Evolutionary conservation across 2,888 invertebrate genomes (phyloP).

Genomic region (Abscondita cerata): DNA sequence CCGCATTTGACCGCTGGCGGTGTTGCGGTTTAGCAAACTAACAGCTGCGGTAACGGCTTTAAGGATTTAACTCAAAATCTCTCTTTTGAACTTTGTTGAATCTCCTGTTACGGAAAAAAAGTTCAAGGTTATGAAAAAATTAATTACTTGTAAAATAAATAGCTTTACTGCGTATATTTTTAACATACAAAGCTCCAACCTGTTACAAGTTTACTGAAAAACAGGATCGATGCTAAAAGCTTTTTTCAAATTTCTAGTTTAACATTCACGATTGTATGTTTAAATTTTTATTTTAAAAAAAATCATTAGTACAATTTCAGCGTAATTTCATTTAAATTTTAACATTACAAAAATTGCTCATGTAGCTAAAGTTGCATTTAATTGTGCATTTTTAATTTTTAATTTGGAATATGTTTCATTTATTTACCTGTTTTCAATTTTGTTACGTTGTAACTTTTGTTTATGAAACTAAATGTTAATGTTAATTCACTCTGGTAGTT

Average conservation of each 20-base stretch:
- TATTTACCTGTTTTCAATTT: too few species aligned
- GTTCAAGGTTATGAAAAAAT: too few species aligned
- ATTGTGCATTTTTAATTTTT: neutral
- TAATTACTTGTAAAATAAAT: too few species aligned
- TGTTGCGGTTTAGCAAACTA: too few species aligned
- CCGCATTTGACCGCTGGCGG: neutral
- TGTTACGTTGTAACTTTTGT: too few species aligned
- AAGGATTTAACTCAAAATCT: too few species aligned
- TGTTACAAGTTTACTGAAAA: neutral
- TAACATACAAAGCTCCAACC: neutral
- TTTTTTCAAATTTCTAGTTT: slow-evolving; percentile 7
- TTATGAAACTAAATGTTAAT: too few species aligned
- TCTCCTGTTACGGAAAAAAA: too few species aligned
- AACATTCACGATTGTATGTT: neutral
- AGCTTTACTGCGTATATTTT: neutral
- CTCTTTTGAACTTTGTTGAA: too few species aligned
- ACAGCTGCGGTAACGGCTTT: too few species aligned
- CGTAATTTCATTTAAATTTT: neutral
- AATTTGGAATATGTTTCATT: too few species aligned
- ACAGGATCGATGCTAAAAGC: neutral
- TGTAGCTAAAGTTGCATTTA: neutral
- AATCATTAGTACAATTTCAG: neutral
- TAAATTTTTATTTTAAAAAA: neutral
- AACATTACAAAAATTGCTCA: neutral
- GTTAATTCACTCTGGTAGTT: too few species aligned